Conservation (phyloP, 2,113 vertebrate species). For the Suncus etruscus region DNA sequence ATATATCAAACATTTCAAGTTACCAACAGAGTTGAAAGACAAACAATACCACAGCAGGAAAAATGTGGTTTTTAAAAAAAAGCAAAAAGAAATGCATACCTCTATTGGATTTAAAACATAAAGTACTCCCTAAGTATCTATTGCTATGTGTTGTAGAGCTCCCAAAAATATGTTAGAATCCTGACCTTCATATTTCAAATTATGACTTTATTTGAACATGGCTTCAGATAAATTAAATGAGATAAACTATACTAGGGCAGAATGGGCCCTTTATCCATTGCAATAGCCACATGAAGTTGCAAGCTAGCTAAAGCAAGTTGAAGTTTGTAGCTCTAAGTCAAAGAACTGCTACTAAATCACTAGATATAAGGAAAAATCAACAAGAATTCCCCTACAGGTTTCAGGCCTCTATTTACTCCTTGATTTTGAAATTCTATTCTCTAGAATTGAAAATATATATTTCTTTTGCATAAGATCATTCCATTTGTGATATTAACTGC, state of each 20-base stretch:
- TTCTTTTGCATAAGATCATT: background rate
- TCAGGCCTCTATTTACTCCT: background rate
- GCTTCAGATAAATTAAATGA: constrained; percentile 13
- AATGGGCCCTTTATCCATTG: background rate
- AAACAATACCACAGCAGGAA: background rate
- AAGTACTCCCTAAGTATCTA: constrained; percentile 3
- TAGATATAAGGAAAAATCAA: background rate
- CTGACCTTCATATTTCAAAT: background rate
- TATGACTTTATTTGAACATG: constrained; percentile 33
- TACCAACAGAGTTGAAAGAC: background rate
- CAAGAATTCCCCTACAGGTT: background rate
- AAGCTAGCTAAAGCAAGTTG: background rate
- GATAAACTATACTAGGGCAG: background rate
- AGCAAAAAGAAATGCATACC: background rate
- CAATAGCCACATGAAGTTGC: background rate
- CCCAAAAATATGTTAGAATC: background rate
- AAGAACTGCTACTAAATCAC: background rate
- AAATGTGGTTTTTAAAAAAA: background rate
- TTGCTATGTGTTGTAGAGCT: background rate
- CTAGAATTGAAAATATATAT: background rate
- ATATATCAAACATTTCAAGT: constrained; percentile 7
- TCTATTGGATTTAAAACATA: background rate
- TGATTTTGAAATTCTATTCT: background rate
- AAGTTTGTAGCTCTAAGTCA: background rate
- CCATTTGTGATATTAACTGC: background rate